These are phyloP conservation scores for Crepidodera aurea DNA, from an alignment of 2,888 invertebrate species.

Conservation along the genomic window DNA sequence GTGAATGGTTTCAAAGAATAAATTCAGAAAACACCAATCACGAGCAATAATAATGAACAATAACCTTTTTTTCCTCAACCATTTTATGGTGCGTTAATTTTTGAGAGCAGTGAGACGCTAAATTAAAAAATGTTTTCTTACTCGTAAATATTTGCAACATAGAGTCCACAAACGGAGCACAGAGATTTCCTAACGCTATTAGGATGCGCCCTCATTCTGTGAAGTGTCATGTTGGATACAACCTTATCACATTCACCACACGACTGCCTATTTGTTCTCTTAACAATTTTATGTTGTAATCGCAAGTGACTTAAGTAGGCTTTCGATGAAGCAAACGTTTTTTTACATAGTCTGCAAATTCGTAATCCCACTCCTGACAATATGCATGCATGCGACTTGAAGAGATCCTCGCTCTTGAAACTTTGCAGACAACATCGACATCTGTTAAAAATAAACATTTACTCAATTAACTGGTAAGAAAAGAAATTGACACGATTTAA, in stretches of 20 bases:
- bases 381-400: constrained; percentile 47
- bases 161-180: constrained; percentile 40
- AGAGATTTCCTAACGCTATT: constrained; percentile 46
- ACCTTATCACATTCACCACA: constrained; percentile 38
- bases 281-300: neutral
- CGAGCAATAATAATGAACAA: no score
- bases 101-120: no score
- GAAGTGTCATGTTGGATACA: constrained; percentile 49
- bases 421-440: constrained; percentile 49
- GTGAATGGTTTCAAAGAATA: no score
- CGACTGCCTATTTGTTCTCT: neutral
- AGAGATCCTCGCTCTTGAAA: constrained; percentile 47
- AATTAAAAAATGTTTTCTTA: neutral
- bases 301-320: neutral
- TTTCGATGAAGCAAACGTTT: constrained; percentile 44
- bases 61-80: no score
- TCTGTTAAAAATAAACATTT: constrained; percentile 39
- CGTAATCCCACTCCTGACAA: constrained; percentile 41
- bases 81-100: no score
- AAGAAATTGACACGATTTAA: no score
- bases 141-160: constrained; percentile 5
- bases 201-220: constrained; percentile 33
- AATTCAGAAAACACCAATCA: no score
- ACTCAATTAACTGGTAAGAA: no score
- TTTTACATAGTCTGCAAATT: constrained; percentile 51